These are phyloP conservation scores for Zaprionus davidi DNA, from an alignment of 1,140 invertebrate species.

Conservation along the genomic window DNA sequence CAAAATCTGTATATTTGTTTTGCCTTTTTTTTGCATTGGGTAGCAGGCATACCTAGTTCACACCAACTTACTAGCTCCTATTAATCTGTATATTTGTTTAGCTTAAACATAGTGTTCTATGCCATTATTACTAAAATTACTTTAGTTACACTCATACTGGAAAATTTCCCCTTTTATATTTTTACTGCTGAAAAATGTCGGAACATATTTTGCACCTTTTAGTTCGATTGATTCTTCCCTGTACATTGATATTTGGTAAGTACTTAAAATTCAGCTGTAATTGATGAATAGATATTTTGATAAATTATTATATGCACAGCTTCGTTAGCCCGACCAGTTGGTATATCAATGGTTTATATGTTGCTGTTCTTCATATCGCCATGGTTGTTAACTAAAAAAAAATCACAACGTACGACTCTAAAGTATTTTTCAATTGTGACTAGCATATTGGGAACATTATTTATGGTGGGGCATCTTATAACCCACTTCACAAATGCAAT, in stretches of 20 bases:
- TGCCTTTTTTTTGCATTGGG: no score
- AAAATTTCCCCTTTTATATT: neutral
- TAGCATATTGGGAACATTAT: slow-evolving; percentile 21
- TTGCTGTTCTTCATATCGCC: slow-evolving; percentile 56
- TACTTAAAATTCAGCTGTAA: neutral
- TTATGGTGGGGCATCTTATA: slow-evolving; percentile 31
- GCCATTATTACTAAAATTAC: neutral
- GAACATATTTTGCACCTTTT: slow-evolving; percentile 28
- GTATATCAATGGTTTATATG: slow-evolving; percentile 52
- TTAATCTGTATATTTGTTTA: neutral
- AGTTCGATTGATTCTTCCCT: slow-evolving; percentile 48
- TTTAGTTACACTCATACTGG: neutral
- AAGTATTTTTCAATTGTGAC: slow-evolving; percentile 29
- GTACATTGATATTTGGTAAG: slow-evolving; percentile 54
- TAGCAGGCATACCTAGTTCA: no score
- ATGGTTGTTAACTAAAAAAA: slow-evolving; percentile 46
- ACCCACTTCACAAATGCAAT: slow-evolving; percentile 40
- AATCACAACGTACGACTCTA: slow-evolving; percentile 1
- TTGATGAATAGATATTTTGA: neutral
- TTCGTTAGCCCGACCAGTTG: slow-evolving; percentile 48
- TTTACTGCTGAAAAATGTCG: slow-evolving; percentile 29
- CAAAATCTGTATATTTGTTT: neutral
- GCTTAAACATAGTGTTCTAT: neutral
- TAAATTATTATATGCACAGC: slow-evolving; percentile 24
- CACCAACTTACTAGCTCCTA: no score